A percentile compares a stretch with the other conserved stretches of the same genome.
These are phyloP conservation scores for Galeopterus variegatus DNA, from an alignment of 2,113 vertebrate genomes.

Conservation along the genomic window DNA sequence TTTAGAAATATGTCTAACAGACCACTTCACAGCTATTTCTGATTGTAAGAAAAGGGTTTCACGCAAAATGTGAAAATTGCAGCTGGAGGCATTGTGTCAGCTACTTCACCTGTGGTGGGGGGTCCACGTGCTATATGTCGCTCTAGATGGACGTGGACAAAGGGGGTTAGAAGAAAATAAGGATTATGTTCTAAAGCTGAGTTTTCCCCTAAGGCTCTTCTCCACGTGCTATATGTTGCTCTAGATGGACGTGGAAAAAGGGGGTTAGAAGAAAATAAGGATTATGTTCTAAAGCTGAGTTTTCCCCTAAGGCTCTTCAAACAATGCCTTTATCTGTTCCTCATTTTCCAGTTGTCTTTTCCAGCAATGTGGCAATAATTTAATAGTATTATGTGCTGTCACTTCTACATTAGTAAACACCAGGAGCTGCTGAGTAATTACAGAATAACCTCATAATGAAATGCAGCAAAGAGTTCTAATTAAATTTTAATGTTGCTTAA, in stretches of 20 bases:
- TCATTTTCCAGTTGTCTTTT: constrained; percentile 84
- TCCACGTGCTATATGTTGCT: neutral
- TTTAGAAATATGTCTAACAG: neutral
- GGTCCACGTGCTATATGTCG: neutral
- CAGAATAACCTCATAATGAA: constrained; percentile 89
- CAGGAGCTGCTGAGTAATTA: constrained; percentile 87
- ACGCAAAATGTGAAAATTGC: neutral
- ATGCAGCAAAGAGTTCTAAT: constrained; percentile 88
- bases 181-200: constrained; percentile 28
- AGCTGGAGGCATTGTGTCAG: neutral
- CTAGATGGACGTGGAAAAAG: neutral
- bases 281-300: constrained; percentile 43
- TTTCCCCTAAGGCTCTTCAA: constrained; percentile 80
- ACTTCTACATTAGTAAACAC: constrained; percentile 88
- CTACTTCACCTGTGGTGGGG: constrained; percentile 28
- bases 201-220: constrained; percentile 76
- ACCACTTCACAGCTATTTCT: neutral
- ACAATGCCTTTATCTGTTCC: constrained; percentile 76
- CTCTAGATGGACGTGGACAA: neutral
- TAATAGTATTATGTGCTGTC: constrained; percentile 84
- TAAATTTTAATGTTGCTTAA: constrained; percentile 88
- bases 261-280: neutral
- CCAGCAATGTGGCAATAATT: constrained; percentile 85
- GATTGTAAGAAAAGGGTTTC: constrained; percentile 19
- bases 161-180: neutral